These are phyloP conservation scores for Saccopteryx leptura DNA, from an alignment of 2,113 vertebrate species.

Conservation along the genomic window DNA sequence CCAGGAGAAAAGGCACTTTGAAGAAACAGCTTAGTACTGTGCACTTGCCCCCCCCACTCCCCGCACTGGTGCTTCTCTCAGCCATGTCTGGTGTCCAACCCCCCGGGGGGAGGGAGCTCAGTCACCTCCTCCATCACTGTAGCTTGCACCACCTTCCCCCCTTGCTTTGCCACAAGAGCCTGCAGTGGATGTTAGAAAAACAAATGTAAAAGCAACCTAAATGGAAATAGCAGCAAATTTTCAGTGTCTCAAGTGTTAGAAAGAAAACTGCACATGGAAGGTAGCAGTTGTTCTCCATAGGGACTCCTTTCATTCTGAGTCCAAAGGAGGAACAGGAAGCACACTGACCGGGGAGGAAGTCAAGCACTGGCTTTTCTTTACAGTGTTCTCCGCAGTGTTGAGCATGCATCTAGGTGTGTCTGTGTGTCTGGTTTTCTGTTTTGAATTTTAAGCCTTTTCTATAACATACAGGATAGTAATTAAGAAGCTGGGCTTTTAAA, in stretches of 20 bases:
- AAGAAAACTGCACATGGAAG: slow-evolving; percentile 3
- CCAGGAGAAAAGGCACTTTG: neutral
- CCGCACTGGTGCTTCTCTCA: neutral
- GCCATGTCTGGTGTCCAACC: neutral
- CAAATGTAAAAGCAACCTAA: neutral
- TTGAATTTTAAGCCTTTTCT: slow-evolving; percentile 37
- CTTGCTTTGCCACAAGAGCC: neutral
- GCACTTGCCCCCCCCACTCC: neutral
- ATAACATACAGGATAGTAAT: neutral
- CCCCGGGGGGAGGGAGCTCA: neutral
- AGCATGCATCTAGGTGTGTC: neutral
- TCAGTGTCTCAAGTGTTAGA: slow-evolving; percentile 33
- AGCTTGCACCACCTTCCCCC: neutral
- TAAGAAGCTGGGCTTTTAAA: neutral
- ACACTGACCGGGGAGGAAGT: neutral
- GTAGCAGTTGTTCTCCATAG: neutral
- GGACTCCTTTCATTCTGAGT: neutral
- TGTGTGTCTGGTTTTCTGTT: neutral
- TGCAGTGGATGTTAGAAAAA: neutral
- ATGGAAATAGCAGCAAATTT: neutral
- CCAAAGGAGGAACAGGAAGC: neutral
- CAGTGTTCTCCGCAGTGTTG: neutral
- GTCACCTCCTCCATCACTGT: neutral
- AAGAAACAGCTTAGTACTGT: slow-evolving; percentile 12
- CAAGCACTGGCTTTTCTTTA: neutral